These are phyloP conservation scores for Pyrgilauda ruficollis DNA, from an alignment of 2,113 vertebrate genomes.

Conservation along the genomic window DNA sequence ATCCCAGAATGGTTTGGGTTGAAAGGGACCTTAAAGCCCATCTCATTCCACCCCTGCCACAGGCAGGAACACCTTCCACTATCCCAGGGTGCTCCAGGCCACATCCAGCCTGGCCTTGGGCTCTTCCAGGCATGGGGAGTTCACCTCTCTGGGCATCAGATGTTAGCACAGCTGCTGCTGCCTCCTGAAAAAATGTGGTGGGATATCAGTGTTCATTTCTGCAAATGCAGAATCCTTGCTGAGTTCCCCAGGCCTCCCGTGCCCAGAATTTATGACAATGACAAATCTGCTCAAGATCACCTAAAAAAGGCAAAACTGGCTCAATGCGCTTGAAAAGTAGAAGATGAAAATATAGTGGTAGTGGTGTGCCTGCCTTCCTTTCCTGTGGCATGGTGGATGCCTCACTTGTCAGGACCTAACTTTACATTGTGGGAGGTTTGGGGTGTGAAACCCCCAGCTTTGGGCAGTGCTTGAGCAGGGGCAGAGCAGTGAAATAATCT, in stretches of 20 bases:
- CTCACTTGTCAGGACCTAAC: neutral
- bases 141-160: neutral
- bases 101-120: neutral
- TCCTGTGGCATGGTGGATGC: neutral
- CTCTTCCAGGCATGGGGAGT: neutral
- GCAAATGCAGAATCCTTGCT: neutral
- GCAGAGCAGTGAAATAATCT: neutral
- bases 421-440: neutral
- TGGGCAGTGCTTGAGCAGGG: neutral
- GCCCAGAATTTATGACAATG: neutral
- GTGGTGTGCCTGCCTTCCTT: neutral
- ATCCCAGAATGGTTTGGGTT: neutral
- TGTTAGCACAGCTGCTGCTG: neutral
- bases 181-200: neutral
- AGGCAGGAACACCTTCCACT: neutral
- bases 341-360: neutral
- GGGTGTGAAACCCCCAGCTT: neutral
- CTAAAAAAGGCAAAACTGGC: neutral
- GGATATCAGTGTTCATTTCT: neutral
- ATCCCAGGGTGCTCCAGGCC: neutral
- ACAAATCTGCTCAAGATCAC: neutral
- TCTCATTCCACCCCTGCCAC: neutral
- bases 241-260: fast-evolving
- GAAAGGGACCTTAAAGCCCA: neutral
- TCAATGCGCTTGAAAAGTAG: neutral